These are phyloP conservation scores for Xiphydria camelus DNA, from an alignment of 2,888 invertebrate species.

Conservation along the genomic window DNA sequence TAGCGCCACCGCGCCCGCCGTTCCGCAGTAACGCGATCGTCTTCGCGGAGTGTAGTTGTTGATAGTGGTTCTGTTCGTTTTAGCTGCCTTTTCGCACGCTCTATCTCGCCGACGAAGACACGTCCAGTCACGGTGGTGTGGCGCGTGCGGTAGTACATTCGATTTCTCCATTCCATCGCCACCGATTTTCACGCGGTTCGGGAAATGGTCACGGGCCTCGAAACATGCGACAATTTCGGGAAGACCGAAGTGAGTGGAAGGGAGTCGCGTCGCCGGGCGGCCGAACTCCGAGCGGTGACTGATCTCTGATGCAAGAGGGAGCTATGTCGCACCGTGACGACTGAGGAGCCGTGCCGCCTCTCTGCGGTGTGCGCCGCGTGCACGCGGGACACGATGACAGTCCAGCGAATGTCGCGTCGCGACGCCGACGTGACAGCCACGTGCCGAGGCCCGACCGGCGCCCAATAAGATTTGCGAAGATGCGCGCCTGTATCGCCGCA, in stretches of 20 bases:
- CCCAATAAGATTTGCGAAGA: no score
- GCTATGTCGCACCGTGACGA: no score
- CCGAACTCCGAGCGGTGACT: slow-evolving; percentile 44
- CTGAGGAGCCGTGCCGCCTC: no score
- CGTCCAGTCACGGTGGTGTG: no score
- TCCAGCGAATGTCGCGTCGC: slow-evolving; percentile 18
- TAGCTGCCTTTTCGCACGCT: no score
- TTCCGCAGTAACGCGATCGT: slow-evolving; percentile 54
- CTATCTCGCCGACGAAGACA: no score
- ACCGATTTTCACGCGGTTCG: no score
- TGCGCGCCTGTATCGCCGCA: no score
- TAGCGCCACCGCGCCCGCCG: slow-evolving; percentile 46
- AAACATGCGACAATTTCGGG: neutral
- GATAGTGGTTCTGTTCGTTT: neutral
- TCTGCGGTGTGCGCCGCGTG: slow-evolving; percentile 11
- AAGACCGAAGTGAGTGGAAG: neutral
- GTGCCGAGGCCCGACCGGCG: slow-evolving; percentile 38
- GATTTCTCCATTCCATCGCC: no score
- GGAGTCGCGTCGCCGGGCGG: slow-evolving; percentile 4
- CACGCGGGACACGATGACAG: slow-evolving; percentile 10
- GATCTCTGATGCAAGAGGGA: slow-evolving; percentile 27
- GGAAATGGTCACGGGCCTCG: neutral
- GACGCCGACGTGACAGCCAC: slow-evolving; percentile 40
- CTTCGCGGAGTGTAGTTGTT: slow-evolving; percentile 40
- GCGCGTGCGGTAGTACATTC: no score